Base-by-base conservation (phyloP, 2,888 invertebrate species). In the Zhengitettix transpicula region DNA sequence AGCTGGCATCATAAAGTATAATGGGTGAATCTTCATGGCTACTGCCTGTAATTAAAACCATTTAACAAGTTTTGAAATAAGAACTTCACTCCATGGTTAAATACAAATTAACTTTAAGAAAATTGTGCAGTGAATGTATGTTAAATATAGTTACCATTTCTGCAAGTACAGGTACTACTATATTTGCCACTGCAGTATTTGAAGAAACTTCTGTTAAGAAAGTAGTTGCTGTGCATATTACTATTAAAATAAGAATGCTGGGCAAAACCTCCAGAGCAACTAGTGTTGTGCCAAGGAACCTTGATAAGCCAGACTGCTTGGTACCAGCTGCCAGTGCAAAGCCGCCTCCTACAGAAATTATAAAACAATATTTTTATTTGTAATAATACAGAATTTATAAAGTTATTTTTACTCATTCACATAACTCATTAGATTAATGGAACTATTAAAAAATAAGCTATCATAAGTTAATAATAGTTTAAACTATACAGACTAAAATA, bases 261-360 rank as follows among this genome's bases (percentile, higher is more conserved):
- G 82, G 81, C 63, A 89, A 75, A 0, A 77, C 78, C 12, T 81
- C 74, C 1, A 93, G 76, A 0, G 81, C 83, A 54, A 77, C 76
- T 42, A 94, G 75, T 9, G 85, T 81, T 0, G 78, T 73, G 0
- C 92, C 92, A 62, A 94, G 81, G 75, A 87, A 78, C 10, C 74
- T 69, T 0, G 91, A 90, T 69, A 94, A 81, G 0, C 87, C 86
- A 0, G 90, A 89, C 10, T 75, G 81, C 66, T 86, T 83, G 66
- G 89, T 88, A 62, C 89, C 94, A 64, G 88, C 87, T 0, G 95
- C 93, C 61, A 95, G 78, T 0, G 94, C 93, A 72, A 94, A 94
- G 0, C 94, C 94, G 42, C 94, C 94, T 55, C 93, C 84, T 81
- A 67, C 15, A 17, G 40, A 16, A 12, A 40, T 3, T 7, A 5